phyloP scores from a whole-genome alignment of 2,797 vertebrate genomes.

The Pipistrellus kuhlii region DNA sequence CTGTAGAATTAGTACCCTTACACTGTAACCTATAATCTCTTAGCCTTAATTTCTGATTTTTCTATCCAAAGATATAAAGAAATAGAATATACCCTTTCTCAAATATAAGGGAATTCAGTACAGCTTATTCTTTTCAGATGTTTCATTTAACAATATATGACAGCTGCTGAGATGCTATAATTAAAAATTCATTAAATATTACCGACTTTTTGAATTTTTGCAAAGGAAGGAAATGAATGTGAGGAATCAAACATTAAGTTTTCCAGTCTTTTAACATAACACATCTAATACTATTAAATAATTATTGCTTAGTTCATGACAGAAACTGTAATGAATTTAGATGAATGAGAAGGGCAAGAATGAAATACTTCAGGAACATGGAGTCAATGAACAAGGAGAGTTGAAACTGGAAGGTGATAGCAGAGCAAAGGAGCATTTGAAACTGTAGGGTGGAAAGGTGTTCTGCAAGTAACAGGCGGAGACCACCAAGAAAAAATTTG shows the following conservation, averaged over 20 bases:
- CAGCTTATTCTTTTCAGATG: background rate
- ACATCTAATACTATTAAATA: background rate
- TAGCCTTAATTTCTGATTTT: background rate
- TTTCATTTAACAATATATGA: background rate
- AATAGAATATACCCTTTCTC: background rate
- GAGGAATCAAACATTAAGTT: background rate
- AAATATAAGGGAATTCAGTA: background rate
- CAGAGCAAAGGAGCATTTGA: background rate
- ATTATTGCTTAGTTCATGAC: background rate
- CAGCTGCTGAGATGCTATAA: background rate
- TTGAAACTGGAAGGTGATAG: background rate
- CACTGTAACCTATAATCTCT: background rate
- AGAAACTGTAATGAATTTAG: background rate
- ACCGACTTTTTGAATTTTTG: background rate
- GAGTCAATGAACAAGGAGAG: background rate
- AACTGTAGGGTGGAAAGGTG: rapidly evolving
- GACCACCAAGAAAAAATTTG: background rate
- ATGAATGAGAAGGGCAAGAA: background rate
- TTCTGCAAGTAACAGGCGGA: background rate
- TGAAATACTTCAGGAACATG: background rate
- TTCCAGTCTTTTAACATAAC: background rate
- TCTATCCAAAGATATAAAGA: background rate
- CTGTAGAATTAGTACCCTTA: background rate
- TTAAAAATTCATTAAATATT: background rate
- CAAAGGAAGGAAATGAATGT: background rate